Conservation (phyloP, 1,140 invertebrate species). For the Ditylenchus dipsaci region DNA sequence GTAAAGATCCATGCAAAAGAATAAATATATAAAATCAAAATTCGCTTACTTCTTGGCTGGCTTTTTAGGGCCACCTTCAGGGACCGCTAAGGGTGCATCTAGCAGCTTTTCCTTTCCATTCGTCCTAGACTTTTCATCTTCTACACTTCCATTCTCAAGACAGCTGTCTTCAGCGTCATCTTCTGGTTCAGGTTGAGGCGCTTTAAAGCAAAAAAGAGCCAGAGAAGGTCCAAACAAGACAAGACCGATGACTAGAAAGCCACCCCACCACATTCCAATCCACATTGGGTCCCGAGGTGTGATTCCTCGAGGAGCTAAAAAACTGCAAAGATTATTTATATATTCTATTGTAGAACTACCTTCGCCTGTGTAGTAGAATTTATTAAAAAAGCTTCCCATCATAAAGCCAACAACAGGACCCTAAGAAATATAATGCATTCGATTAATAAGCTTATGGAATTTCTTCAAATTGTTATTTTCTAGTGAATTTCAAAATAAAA, state of each 20-base stretch:
- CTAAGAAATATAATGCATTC: too few relatives aligned
- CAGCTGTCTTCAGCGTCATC: background rate
- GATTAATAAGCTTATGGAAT: too few relatives aligned
- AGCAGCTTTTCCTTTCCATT: slow-evolving; percentile 11
- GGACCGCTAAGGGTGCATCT: slow-evolving; percentile 1
- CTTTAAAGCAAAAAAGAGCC: slow-evolving; percentile 49
- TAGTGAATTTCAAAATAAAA: too few relatives aligned
- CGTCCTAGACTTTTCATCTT: slow-evolving; percentile 10
- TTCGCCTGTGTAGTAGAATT: slow-evolving; percentile 48
- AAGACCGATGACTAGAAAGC: slow-evolving; percentile 47
- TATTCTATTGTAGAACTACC: slow-evolving; percentile 22
- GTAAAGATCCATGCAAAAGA: background rate
- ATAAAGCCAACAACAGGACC: slow-evolving; percentile 55
- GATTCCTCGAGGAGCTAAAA: slow-evolving; percentile 33
- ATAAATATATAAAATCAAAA: background rate
- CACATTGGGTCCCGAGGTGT: slow-evolving; percentile 46
- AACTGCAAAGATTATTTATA: background rate
- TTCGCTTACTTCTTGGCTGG: slow-evolving; percentile 1
- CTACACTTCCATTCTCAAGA: slow-evolving; percentile 6
- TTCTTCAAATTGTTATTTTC: too few relatives aligned
- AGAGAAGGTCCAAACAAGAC: slow-evolving; percentile 40
- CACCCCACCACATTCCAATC: slow-evolving; percentile 52
- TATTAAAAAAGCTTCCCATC: slow-evolving; percentile 52
- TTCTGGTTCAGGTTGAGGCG: slow-evolving; percentile 24
- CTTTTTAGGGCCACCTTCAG: background rate